Evolutionary conservation across 2,888 invertebrate genomes (phyloP).

Genomic region (Tipula confusa): DNA sequence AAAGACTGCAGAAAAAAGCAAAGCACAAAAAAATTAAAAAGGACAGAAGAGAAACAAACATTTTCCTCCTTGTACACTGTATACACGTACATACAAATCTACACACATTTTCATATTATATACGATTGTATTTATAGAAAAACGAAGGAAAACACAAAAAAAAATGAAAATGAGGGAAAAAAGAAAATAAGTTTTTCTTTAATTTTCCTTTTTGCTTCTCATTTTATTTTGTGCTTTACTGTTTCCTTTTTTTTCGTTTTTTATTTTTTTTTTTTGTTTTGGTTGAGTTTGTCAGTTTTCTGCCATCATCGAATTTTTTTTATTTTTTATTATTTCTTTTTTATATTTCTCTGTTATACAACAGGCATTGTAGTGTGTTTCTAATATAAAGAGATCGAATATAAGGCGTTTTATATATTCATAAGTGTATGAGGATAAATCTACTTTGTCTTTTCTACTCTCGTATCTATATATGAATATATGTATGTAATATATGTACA

Average conservation of each 20-base stretch:
- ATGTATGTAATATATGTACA: neutral
- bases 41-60: neutral
- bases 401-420: conserved; percentile 25
- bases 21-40: neutral
- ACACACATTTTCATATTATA: neutral
- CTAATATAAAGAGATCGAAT: conserved; percentile 12
- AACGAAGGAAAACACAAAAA: too few relatives aligned
- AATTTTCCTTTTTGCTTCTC: neutral
- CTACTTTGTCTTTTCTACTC: conserved; percentile 9
- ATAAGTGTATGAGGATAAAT: conserved; percentile 16
- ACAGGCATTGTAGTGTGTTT: neutral
- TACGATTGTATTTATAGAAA: conserved; percentile 3
- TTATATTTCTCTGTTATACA: conserved; percentile 16
- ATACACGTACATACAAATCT: neutral
- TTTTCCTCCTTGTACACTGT: neutral
- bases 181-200: neutral
- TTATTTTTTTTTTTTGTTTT: neutral
- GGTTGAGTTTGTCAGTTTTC: conserved; percentile 9
- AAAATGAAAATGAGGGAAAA: neutral
- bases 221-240: conserved; percentile 20
- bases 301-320: conserved; percentile 14
- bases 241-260: neutral
- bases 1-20: neutral
- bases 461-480: neutral
- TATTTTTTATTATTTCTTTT: too few relatives aligned